Percentiles rank a stretch among this genome's conserved stretches.
phyloP scores from a whole-genome alignment of 2,113 vertebrate genomes.

The Neomonachus schauinslandi region DNA sequence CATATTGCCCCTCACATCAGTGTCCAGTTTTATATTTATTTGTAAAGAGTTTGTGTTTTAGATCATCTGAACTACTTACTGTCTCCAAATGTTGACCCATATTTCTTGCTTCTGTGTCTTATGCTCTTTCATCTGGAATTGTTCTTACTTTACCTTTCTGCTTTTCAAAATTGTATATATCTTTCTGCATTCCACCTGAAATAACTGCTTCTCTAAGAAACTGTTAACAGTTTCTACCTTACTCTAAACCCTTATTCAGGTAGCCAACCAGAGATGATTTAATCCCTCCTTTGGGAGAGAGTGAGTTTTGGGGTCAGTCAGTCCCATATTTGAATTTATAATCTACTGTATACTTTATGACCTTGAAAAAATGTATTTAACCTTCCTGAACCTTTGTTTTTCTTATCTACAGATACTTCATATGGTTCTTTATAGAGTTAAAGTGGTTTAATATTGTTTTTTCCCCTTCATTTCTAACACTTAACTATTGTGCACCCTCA shows the following conservation, averaged over 20 bases:
- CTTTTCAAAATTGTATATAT: slow-evolving; percentile 1
- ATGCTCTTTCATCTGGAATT: not conserved
- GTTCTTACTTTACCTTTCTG: not conserved
- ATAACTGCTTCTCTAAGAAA: not conserved
- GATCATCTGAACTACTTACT: not conserved
- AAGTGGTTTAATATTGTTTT: slow-evolving; percentile 2
- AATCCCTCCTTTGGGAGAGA: not conserved
- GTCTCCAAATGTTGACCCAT: not conserved
- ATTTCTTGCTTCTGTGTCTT: slow-evolving; percentile 12
- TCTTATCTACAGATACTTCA: not conserved
- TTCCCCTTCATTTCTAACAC: not conserved
- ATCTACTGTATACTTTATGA: not conserved
- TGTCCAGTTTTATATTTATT: not conserved
- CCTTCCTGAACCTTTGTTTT: not conserved
- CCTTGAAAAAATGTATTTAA: slow-evolving; percentile 16
- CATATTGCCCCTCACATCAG: not conserved
- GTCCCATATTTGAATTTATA: slow-evolving; percentile 30
- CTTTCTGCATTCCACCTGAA: slow-evolving; percentile 1
- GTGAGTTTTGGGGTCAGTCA: not conserved
- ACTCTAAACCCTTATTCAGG: not conserved
- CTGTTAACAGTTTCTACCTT: not conserved
- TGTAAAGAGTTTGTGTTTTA: not conserved
- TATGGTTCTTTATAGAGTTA: not conserved
- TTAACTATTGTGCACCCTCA: not conserved
- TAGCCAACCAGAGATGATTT: not conserved